phyloP scores from a whole-genome alignment of 1,140 invertebrate genomes.

The Dolichoris vasculosae region DNA sequence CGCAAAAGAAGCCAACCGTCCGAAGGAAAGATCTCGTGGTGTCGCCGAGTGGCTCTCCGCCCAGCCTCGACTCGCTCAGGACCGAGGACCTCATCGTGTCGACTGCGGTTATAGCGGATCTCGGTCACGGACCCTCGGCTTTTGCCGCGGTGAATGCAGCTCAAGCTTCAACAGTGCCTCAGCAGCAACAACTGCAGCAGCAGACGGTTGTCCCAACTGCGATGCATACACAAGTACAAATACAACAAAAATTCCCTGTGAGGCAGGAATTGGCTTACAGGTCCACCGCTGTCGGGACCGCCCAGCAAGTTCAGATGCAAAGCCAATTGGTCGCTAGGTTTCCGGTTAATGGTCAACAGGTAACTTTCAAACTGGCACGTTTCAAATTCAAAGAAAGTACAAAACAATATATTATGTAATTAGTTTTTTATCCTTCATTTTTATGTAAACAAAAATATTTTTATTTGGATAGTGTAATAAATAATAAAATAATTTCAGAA shows the following conservation, averaged over 20 bases:
- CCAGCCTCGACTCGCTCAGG: slow-evolving; percentile 68
- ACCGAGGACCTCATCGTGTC: slow-evolving; percentile 68
- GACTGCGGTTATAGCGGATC: slow-evolving; percentile 56
- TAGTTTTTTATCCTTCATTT: no score
- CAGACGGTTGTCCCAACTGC: slow-evolving; percentile 42
- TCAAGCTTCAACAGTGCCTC: slow-evolving; percentile 70
- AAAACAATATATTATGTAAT: no score
- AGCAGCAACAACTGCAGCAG: slow-evolving; percentile 55
- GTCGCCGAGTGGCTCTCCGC: slow-evolving; percentile 63
- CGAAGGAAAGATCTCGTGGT: slow-evolving; percentile 69
- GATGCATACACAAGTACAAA: slow-evolving; percentile 68
- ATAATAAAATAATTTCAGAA: not conserved
- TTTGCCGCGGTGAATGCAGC: slow-evolving; percentile 69
- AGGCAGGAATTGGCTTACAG: slow-evolving; percentile 68
- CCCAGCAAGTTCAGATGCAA: slow-evolving; percentile 61
- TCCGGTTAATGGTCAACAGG: slow-evolving; percentile 70
- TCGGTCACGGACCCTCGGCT: slow-evolving; percentile 65
- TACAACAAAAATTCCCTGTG: slow-evolving; percentile 70
- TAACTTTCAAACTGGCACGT: not conserved
- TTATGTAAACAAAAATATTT: not conserved
- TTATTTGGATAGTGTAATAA: not conserved
- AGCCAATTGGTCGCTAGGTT: slow-evolving; percentile 64
- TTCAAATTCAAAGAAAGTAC: no score
- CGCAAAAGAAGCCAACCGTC: slow-evolving; percentile 70
- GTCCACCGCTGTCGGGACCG: slow-evolving; percentile 38